Percentiles rank a stretch among this genome's conserved stretches.
phyloP scores from a whole-genome alignment of 2,888 invertebrate genomes.

The Melanotus villosus region DNA sequence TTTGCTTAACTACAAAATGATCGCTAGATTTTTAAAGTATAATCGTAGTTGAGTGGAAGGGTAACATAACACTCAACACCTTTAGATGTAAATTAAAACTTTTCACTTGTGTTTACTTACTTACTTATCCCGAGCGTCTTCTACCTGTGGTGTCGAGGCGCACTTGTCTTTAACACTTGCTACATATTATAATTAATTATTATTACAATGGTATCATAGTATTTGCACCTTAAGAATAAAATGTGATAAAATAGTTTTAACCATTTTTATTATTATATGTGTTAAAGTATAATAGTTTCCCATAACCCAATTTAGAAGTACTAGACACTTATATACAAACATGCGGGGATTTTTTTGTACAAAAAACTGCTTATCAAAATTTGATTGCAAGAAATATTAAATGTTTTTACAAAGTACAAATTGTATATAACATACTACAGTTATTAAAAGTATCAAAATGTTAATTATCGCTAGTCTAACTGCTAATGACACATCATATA shows the following conservation, averaged over 20 bases:
- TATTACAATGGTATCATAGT: too few species aligned
- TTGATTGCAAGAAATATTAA: slow-evolving; percentile 26
- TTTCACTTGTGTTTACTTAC: too few species aligned
- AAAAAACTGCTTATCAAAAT: slow-evolving; percentile 38
- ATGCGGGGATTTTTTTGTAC: slow-evolving; percentile 50
- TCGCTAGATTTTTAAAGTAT: too few species aligned
- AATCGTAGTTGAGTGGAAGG: too few species aligned
- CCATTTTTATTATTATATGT: slow-evolving; percentile 37
- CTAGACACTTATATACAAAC: slow-evolving; percentile 53
- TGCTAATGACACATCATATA: slow-evolving; percentile 17
- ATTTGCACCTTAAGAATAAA: too few species aligned
- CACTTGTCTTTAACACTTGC: too few species aligned
- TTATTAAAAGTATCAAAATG: slow-evolving; percentile 47
- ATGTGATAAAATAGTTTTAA: slow-evolving; percentile 26
- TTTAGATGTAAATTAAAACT: too few species aligned
- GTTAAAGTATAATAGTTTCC: slow-evolving; percentile 46
- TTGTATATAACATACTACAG: slow-evolving; percentile 42
- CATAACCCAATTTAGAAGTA: slow-evolving; percentile 55
- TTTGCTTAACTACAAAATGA: too few species aligned
- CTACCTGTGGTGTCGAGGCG: too few species aligned
- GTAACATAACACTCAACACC: too few species aligned
- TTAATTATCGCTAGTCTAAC: slow-evolving; percentile 26
- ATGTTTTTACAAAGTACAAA: slow-evolving; percentile 40
- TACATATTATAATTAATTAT: too few species aligned
- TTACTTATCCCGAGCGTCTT: too few species aligned